Percentiles rank a stretch among this genome's conserved stretches.
Conservation (phyloP, 1,140 invertebrate genomes). For the Drosophila pruinosa region DNA sequence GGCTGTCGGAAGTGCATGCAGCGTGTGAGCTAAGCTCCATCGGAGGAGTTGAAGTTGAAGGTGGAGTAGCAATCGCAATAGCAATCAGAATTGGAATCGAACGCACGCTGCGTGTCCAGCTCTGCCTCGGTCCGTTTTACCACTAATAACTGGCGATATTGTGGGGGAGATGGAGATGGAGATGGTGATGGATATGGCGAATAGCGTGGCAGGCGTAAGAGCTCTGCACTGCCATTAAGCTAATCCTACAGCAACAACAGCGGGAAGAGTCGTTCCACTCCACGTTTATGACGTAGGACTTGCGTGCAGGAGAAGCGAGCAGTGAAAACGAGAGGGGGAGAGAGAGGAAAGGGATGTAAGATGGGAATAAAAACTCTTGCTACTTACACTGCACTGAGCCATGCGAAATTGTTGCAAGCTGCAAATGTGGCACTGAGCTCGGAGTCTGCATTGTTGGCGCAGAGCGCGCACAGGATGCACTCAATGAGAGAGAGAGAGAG, state of each 20-base stretch:
- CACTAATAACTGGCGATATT: neutral
- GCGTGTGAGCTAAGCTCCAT: neutral
- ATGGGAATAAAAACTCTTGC: neutral
- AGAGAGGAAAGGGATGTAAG: neutral
- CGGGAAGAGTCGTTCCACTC: neutral
- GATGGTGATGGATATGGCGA: neutral
- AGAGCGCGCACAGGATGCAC: neutral
- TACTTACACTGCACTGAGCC: neutral
- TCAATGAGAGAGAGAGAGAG: neutral
- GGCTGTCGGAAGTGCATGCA: slow-evolving; percentile 29
- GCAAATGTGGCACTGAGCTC: neutral
- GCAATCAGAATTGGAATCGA: neutral
- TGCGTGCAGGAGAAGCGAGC: neutral
- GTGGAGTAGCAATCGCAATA: neutral
- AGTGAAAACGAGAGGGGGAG: neutral
- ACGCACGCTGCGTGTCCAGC: slow-evolving; percentile 12
- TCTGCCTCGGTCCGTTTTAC: neutral
- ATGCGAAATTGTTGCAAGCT: slow-evolving; percentile 6
- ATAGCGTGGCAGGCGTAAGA: neutral
- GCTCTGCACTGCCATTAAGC: neutral
- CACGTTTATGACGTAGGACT: slow-evolving; percentile 4
- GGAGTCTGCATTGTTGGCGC: neutral
- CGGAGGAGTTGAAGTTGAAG: neutral
- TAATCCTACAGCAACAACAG: slow-evolving; percentile 1
- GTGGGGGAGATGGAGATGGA: neutral